Conservation (phyloP, 2,113 vertebrate species). For the Ammodytes marinus region DNA sequence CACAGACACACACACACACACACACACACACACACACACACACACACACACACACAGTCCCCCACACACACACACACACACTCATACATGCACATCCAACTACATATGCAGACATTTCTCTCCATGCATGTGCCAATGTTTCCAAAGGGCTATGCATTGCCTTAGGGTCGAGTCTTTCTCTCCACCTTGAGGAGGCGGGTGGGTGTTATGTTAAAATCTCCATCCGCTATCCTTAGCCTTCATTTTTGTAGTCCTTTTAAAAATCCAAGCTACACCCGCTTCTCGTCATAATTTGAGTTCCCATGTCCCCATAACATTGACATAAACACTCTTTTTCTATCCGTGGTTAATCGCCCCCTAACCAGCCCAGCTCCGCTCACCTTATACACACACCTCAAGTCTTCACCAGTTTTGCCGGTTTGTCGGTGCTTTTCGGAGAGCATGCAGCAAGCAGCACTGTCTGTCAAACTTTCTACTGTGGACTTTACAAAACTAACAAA, state of each 20-base stretch:
- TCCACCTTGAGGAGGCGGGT: constrained; percentile 45
- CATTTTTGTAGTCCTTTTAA: no score
- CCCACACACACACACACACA: no score
- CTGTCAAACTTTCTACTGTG: constrained; percentile 57
- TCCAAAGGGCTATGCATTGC: constrained; percentile 87
- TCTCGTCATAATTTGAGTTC: not conserved
- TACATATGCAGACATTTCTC: constrained; percentile 50
- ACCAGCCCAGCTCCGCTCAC: constrained; percentile 16
- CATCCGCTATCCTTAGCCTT: constrained; percentile 37
- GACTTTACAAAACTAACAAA: constrained; percentile 58
- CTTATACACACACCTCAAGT: constrained; percentile 42
- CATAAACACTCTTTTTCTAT: constrained; percentile 18
- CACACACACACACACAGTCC: no score
- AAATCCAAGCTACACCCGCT: no score
- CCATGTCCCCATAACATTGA: not conserved
- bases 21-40: no score
- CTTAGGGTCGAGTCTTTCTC: constrained; percentile 74
- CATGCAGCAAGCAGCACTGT: constrained; percentile 66
- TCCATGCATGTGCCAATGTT: constrained; percentile 80
- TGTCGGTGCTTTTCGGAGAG: constrained; percentile 65
- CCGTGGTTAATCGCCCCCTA: constrained; percentile 29
- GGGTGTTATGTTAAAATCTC: constrained; percentile 35
- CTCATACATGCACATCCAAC: constrained; percentile 24
- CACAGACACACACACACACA: no score
- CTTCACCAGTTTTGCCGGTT: constrained; percentile 55